These are phyloP conservation scores for Phoeniculus purpureus DNA, from an alignment of 2,797 vertebrate genomes.

Conservation along the genomic window DNA sequence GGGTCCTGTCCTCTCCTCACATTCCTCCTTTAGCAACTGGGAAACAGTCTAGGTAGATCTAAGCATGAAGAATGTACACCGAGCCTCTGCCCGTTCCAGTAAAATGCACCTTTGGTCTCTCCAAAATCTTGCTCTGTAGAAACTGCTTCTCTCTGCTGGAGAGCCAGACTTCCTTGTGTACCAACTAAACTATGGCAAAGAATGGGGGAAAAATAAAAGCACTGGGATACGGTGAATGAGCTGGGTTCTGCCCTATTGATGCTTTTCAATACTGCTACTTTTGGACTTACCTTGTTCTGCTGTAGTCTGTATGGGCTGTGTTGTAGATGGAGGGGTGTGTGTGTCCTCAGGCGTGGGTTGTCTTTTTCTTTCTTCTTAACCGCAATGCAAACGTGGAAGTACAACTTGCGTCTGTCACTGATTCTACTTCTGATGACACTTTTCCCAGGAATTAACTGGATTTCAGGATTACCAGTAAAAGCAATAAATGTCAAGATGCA, in stretches of 20 bases:
- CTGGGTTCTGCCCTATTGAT: background rate
- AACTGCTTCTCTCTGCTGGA: background rate
- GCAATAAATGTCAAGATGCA: slow-evolving; percentile 54
- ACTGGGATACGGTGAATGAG: background rate
- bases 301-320: slow-evolving; percentile 40
- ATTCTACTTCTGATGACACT: background rate
- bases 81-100: background rate
- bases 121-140: background rate
- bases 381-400: slow-evolving; percentile 28
- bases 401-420: slow-evolving; percentile 6
- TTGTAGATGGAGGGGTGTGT: slow-evolving; percentile 29
- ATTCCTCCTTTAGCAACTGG: background rate
- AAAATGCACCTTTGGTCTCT: background rate
- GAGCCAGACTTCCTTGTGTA: background rate
- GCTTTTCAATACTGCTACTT: slow-evolving; percentile 31
- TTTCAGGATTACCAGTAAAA: slow-evolving; percentile 65
- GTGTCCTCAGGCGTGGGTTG: background rate
- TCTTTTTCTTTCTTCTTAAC: slow-evolving; percentile 37
- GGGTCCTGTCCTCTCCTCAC: background rate
- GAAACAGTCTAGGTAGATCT: background rate
- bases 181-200: background rate
- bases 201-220: background rate
- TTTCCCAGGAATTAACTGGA: slow-evolving; percentile 49
- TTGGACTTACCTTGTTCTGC: slow-evolving; percentile 29
- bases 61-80: background rate